Evolutionary conservation across 2,797 vertebrate genomes (phyloP).

Genomic region (Cryptoblepharus egeriae): DNA sequence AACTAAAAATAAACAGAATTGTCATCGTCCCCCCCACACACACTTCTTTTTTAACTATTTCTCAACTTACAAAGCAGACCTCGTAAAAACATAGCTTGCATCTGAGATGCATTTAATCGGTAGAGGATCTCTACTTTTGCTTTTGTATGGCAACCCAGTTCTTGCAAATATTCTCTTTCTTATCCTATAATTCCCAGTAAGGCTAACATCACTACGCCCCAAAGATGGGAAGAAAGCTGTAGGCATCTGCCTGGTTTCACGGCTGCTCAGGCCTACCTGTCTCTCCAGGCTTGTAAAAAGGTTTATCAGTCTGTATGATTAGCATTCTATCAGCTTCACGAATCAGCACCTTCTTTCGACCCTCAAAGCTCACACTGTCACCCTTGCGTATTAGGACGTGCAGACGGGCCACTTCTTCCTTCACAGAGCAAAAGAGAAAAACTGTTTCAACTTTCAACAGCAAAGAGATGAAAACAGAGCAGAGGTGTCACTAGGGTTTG

Average conservation of each 20-base stretch:
- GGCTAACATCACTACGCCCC: background rate
- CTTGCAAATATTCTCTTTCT: too few species aligned
- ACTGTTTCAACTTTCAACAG: slow-evolving; percentile 1
- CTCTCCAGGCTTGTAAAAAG: slow-evolving; percentile 68
- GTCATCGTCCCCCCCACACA: too few species aligned
- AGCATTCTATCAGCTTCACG: slow-evolving; percentile 31
- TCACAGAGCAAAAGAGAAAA: slow-evolving; percentile 34
- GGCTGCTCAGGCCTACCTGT: slow-evolving; percentile 49
- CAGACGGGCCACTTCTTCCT: slow-evolving; percentile 58
- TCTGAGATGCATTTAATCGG: background rate
- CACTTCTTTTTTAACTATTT: background rate
- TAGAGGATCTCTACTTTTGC: background rate
- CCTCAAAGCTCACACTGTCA: slow-evolving; percentile 50
- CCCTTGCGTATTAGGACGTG: slow-evolving; percentile 33
- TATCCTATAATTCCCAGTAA: background rate
- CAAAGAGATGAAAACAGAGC: background rate
- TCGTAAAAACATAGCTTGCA: background rate
- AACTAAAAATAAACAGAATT: background rate
- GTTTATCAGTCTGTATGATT: slow-evolving; percentile 68
- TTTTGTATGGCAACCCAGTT: background rate
- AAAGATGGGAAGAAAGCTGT: background rate
- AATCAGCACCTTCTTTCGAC: slow-evolving; percentile 65
- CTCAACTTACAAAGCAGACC: background rate
- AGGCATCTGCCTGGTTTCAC: background rate
- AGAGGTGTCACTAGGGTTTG: too few species aligned